Base-by-base conservation (phyloP, 2,113 vertebrate species). In the Megaleporinus macrocephalus region DNA sequence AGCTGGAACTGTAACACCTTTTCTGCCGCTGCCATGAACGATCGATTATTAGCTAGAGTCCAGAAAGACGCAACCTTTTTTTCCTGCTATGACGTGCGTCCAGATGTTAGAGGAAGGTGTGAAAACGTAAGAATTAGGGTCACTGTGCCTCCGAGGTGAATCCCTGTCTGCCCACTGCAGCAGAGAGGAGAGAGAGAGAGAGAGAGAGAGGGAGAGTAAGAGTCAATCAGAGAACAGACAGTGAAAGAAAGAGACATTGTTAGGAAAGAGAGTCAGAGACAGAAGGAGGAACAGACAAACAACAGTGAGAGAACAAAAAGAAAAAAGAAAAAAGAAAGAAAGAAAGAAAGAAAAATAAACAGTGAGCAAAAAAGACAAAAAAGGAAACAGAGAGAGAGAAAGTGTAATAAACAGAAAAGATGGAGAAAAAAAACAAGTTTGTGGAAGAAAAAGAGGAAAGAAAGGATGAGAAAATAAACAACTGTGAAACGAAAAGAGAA, bases 111-210 rank as follows among this genome's bases (percentile, higher is more conserved):
- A 30, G 62, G 61, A 11, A 63, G 5, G 61, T 4, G 85, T 85
- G 85, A 88, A 87, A 85, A 88, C 82, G 73, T 57, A 80, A 81
- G 82, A 89, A 86, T 86, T 82, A 87, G 87, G 87, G 86, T 86
- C 87, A 5, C 5, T 26, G 3, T 41, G n/a, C 77, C 87, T 86
- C 83, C 86, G 85, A 11, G 57, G 86, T 87, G 62, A 90, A 90
- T 87, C 88, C 90, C 86, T 83, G 89, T 82, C 87, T 88, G 90
- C 80, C 87, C 88, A 86, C 78, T 85, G 69, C 90, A 92, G 89
- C 88, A 20, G 15, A 62, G 57, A 73, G 59, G n/a, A 76, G 63
- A 53, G 26, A 53, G 12, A 15, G 51, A 22, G 27, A 91, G n/a
- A 41, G 47, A 49, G 47, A 57, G 22, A 33, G 11, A 74, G 51